These are phyloP conservation scores for Aviceda subcristata DNA, from an alignment of 2,113 vertebrate genomes.

Conservation along the genomic window DNA sequence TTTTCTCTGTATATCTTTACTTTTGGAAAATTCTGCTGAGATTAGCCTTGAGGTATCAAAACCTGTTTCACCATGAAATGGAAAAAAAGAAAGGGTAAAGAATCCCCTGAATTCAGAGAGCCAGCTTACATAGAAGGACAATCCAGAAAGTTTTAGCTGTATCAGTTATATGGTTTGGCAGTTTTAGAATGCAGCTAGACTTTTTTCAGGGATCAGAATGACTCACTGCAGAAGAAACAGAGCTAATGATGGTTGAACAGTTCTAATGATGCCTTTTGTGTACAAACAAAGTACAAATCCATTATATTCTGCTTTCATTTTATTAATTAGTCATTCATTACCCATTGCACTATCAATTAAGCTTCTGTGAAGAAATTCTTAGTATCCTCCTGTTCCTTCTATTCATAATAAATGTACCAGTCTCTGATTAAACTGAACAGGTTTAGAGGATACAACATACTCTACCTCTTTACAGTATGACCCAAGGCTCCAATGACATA, in stretches of 20 bases:
- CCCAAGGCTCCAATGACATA: neutral
- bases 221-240: conserved; percentile 30
- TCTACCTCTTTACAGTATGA: neutral
- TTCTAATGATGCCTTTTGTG: conserved; percentile 37
- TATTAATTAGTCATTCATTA: conserved; percentile 45
- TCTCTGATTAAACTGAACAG: neutral
- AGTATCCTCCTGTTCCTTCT: conserved; percentile 3
- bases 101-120: neutral
- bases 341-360: conserved; percentile 23
- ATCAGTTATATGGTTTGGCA: neutral
- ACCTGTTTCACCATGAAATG: neutral
- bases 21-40: neutral
- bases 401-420: neutral
- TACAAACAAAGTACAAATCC: conserved; percentile 42
- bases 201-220: neutral
- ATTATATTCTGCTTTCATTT: conserved; percentile 11
- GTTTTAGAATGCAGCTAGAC: neutral
- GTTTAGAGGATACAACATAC: neutral
- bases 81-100: neutral
- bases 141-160: neutral
- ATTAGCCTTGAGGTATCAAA: neutral
- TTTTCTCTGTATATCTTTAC: neutral
- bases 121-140: neutral
- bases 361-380: neutral
- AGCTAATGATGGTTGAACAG: conserved; percentile 7